phyloP scores from a whole-genome alignment of 1,140 invertebrate genomes.

The Pinna nobilis region DNA sequence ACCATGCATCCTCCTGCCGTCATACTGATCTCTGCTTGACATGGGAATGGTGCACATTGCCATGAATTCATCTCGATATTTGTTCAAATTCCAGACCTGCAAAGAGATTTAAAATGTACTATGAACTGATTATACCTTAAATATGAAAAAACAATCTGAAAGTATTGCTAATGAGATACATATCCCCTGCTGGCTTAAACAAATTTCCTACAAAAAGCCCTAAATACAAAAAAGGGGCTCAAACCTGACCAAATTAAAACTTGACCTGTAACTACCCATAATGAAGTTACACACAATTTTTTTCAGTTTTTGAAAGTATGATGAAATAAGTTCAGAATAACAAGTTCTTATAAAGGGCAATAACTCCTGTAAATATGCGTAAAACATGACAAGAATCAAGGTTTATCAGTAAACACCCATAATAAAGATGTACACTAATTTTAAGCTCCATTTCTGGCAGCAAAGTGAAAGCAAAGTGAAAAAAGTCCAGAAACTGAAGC shows the following conservation, averaged over 20 bases:
- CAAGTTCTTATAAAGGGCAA: too few species aligned
- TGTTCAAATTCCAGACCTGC: slow-evolving; percentile 66
- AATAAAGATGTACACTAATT: too few species aligned
- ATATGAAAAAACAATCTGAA: neutral
- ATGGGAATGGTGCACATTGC: slow-evolving; percentile 60
- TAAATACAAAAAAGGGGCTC: neutral
- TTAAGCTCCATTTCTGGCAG: too few species aligned
- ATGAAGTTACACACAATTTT: neutral
- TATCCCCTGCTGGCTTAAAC: neutral
- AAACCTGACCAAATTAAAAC: neutral
- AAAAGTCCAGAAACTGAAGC: neutral
- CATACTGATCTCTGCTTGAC: slow-evolving; percentile 57
- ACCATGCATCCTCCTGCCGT: slow-evolving; percentile 54
- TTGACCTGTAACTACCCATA: neutral
- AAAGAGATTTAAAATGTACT: neutral
- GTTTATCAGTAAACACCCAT: too few species aligned
- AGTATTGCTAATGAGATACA: neutral
- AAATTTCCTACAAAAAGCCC: neutral
- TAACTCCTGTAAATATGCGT: too few species aligned
- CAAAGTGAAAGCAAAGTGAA: neutral
- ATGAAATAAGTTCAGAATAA: too few species aligned
- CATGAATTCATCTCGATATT: slow-evolving; percentile 59
- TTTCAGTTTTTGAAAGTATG: too few species aligned
- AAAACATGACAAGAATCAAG: too few species aligned
- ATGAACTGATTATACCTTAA: neutral